These are phyloP conservation scores for Pilophorus perplexus DNA, from an alignment of 2,888 invertebrate genomes.

Conservation along the genomic window DNA sequence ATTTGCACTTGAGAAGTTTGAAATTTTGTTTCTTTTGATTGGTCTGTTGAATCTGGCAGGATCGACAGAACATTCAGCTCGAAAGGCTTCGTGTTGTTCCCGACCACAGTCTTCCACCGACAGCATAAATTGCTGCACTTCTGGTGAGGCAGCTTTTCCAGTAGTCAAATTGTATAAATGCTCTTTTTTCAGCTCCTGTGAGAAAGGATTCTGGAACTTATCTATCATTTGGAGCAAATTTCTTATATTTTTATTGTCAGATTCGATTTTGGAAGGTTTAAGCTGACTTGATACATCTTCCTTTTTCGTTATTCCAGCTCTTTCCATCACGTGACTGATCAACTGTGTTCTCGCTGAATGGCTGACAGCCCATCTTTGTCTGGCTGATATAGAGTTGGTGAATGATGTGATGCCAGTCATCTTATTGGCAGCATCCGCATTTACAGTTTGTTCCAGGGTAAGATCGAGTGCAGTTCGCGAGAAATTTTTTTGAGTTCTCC, in stretches of 20 bases:
- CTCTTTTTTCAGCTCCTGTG: no score
- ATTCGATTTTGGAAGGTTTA: no score
- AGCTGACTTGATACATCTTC: no score
- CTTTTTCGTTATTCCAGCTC: conserved; percentile 48
- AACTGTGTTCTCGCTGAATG: conserved; percentile 49
- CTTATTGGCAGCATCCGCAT: conserved; percentile 50
- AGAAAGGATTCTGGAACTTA: no score
- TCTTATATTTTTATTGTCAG: no score
- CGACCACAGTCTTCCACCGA: no score
- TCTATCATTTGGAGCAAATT: no score
- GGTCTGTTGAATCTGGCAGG: background rate
- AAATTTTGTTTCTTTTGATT: background rate
- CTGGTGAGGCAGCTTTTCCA: no score
- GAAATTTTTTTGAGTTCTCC: conserved; percentile 51
- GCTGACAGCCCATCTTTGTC: conserved; percentile 49
- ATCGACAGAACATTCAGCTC: background rate
- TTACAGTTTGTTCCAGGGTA: conserved; percentile 51
- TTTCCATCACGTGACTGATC: conserved; percentile 47
- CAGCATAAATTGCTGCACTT: no score
- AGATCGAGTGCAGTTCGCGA: conserved; percentile 51
- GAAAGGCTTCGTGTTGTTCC: background rate
- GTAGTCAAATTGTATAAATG: no score
- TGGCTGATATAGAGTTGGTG: conserved; percentile 50
- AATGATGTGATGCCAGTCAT: conserved; percentile 49
- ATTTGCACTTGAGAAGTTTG: background rate